Conservation (phyloP, 1,140 invertebrate genomes). For the Antheraea pernyi region DNA sequence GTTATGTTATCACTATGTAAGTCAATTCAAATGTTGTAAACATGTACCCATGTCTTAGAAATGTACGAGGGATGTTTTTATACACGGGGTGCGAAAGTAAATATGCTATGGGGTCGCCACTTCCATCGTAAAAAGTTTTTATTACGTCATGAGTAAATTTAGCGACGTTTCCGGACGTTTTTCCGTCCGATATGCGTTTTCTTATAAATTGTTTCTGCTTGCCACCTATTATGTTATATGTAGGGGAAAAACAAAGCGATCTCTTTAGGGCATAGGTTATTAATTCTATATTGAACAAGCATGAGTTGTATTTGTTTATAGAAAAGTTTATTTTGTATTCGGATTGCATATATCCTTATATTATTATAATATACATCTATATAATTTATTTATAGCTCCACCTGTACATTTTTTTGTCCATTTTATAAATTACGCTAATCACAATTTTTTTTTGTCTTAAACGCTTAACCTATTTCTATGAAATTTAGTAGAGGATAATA, state of each 20-base stretch:
- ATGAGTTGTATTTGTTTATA: too few relatives aligned
- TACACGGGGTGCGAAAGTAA: not conserved
- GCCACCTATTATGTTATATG: not conserved
- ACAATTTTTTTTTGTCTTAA: too few relatives aligned
- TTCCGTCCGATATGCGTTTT: not conserved
- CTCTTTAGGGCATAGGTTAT: not conserved
- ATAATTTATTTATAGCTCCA: too few relatives aligned
- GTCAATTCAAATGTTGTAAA: not conserved
- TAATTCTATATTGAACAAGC: too few relatives aligned
- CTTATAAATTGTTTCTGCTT: constrained; percentile 6
- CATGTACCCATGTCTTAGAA: not conserved
- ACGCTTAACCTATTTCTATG: too few relatives aligned
- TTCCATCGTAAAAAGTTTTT: constrained; percentile 10
- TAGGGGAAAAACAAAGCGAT: not conserved
- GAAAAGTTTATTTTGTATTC: too few relatives aligned
- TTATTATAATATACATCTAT: too few relatives aligned
- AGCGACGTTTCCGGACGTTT: not conserved
- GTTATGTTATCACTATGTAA: not conserved
- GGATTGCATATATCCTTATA: too few relatives aligned
- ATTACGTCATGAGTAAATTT: constrained; percentile 7
- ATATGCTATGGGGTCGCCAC: not conserved
- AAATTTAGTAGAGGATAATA: too few relatives aligned
- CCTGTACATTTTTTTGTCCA: too few relatives aligned
- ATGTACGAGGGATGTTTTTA: not conserved
- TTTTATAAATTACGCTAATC: too few relatives aligned